Evolutionary conservation across 2,888 invertebrate species (phyloP), one percentile per base, ranked within the genome.

Genomic region (Leucophora obtusa): DNA sequence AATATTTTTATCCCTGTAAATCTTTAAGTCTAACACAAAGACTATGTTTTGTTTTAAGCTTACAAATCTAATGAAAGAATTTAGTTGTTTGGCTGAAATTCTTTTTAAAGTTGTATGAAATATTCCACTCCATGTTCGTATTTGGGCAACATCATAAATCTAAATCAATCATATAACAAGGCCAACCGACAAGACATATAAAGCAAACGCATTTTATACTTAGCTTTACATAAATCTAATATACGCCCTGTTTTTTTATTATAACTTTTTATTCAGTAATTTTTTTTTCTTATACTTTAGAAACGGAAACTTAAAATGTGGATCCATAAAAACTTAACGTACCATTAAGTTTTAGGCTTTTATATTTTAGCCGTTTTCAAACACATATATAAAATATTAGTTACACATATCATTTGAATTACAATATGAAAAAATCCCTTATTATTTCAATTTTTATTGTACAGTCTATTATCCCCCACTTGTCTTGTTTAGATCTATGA

Each of bases 271-370:
- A 24, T 63, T 28, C 50, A 14, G 43, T 43, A 17, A 62, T 72
- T 43, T 38, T 35, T 71, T 72, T 43, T 38, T 35, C 2, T 63
- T 24, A 47, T 56, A 24, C 35, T 60, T 54, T 35, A 78, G 66
- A 50, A 71, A 68, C 71, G 71, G 66, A 79, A 75, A 75, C 71
- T 79, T 74, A 43, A 58, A 53, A 73, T 60, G 63, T 51, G 59
- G 18, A 24, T 51, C 63, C 73, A 60, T 73, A 70, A 70, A 58
- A 77, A 69, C 80, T 81, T 77, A 73, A 81, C 65, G 80, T 77
- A 18, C 18, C 80, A 81, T 77, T 73, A 73, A 76, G 68, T 68
- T 80, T 76, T 76, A 69, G 66, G 53, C 58, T 51, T 66, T 66
- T 60, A 50, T 53, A 38, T 43, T 54, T 66, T 65, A 18, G 21